Evolutionary conservation across 2,113 vertebrate species (phyloP), one percentile per base, ranked within the genome.

Genomic region (Salvelinus alpinus): DNA sequence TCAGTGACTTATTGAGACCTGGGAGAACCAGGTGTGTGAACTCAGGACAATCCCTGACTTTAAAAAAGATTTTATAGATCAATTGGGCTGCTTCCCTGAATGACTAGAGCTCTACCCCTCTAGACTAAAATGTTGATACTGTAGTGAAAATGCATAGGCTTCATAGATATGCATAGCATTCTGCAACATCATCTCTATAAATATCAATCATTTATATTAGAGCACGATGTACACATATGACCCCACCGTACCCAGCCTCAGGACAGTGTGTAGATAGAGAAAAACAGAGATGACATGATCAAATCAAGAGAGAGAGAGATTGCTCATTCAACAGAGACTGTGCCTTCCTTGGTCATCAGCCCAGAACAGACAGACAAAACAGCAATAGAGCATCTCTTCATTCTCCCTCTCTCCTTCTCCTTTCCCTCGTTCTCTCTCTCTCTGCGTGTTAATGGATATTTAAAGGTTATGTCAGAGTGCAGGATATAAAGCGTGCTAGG

Each of bases 401-500:
- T 44, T 44, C 9, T 9, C 8, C 38, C 8, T 44, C 38, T 44
- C 38, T 11, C 9, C 38, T 44, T 44, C 38, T 38, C 38, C 8
- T 9, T 38, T 38, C 83, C 82, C 90, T 77, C 87, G 87, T 85
- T 91, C 78, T 75, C 75, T 86, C 87, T 85, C 89, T 85, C 80
- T 78, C 78, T 69, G 78, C 74, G 86, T 51, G 48, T 87, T 91
- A 89, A 92, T 89, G 87, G 91, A 85, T 86, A 85, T 90, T 88
- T 89, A 90, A 91, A 90, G 89, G 88, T 70, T 83, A 84, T 83
- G 88, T 86, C 87, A 86, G 82, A 80, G 89, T 86, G 85, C 88
- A 75, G 83, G 78, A 83, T 86, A 80, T 80, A 84, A 82, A 90
- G 83, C 77, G 80, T 73, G 81, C 70, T 8, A 68, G 75, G 79